phyloP scores from a whole-genome alignment of 2,113 vertebrate genomes.

The Antidorcas marsupialis region DNA sequence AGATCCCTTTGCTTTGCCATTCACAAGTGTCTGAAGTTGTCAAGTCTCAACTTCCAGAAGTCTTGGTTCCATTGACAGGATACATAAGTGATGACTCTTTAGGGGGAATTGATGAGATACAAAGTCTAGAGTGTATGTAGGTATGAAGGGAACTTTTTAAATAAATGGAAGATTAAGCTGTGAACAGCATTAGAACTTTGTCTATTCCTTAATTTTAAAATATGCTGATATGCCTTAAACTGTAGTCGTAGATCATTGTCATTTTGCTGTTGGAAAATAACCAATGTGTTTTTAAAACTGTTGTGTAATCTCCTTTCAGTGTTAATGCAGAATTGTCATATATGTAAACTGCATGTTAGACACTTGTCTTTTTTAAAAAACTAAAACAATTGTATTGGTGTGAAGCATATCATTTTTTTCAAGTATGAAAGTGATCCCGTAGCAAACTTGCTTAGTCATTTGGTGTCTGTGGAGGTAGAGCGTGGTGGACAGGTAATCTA shows the following conservation, averaged over 20 bases:
- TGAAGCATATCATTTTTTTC: slow-evolving; percentile 70
- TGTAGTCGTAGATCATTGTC: slow-evolving; percentile 79
- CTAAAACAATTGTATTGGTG: slow-evolving; percentile 71
- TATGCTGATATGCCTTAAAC: slow-evolving; percentile 84
- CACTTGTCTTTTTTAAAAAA: slow-evolving; percentile 74
- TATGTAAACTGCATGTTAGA: slow-evolving; percentile 79
- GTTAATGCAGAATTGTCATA: slow-evolving; percentile 76
- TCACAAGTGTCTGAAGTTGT: slow-evolving; percentile 15
- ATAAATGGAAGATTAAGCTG: slow-evolving; percentile 81
- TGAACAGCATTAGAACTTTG: slow-evolving; percentile 83
- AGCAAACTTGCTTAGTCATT: slow-evolving; percentile 49
- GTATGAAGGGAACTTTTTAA: slow-evolving; percentile 76
- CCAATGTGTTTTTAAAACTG: slow-evolving; percentile 76
- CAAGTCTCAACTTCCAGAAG: slow-evolving; percentile 35
- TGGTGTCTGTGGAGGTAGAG: slow-evolving; percentile 63
- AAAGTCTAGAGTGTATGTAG: slow-evolving; percentile 62
- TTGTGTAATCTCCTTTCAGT: slow-evolving; percentile 79
- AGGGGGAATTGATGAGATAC: slow-evolving; percentile 10
- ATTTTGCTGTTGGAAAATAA: slow-evolving; percentile 80
- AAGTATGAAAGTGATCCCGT: slow-evolving; percentile 72
- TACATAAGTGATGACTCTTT: background rate
- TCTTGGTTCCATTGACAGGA: slow-evolving; percentile 38
- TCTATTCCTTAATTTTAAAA: slow-evolving; percentile 78
- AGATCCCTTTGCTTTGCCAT: slow-evolving; percentile 23
- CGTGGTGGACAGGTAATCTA: slow-evolving; percentile 48